Evolutionary conservation across 2,113 vertebrate species (phyloP), one percentile per base, ranked within the genome.

Genomic region (Equus przewalskii): DNA sequence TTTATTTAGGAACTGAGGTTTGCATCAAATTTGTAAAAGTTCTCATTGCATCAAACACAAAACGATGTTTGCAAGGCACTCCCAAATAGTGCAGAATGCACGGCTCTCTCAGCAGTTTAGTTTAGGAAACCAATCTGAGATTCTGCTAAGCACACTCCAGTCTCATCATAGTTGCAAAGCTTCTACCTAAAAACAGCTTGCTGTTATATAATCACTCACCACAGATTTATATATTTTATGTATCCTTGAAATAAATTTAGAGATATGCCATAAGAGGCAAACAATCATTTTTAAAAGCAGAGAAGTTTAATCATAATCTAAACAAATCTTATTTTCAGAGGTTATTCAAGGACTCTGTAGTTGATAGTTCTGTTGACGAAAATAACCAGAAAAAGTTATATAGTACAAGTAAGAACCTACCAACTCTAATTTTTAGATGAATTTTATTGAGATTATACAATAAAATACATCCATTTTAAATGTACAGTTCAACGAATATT

Each of bases 161-260:
- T n/a, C 73, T 92, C 80, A n/a, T 69, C 54, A n/a, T 7, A 28
- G 67, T 73, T 95, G 73, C 82, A 96, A 82, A 95, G 86, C 97
- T 95, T 65, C 94, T 30, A 46, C 30, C 93, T 97, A 94, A 96
- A 94, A 97, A 98, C 88, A 98, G 78, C 65, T 92, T 76, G 5
- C 49, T 88, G 81, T 97, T 97, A 97, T 46, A 70, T 96, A 97
- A 96, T 76, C 83, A 9, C 90, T 93, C 64, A 44, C 72, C 87
- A 89, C 87, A 72, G 84, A 80, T 83, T 70, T 95, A 79, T 84
- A 28, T 67, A 44, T 62, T 54, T 70, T 80, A 89, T 75, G 49
- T 58, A 86, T 51, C 41, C 87, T 84, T 26, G 70, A 92, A 92
- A 87, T 90, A 93, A 58, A 92, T 73, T 54, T 41, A 65, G 28